Evolutionary conservation across 2,888 invertebrate species (phyloP), one percentile per base, ranked within the genome.

Genomic region (Raillietiella orientalis): DNA sequence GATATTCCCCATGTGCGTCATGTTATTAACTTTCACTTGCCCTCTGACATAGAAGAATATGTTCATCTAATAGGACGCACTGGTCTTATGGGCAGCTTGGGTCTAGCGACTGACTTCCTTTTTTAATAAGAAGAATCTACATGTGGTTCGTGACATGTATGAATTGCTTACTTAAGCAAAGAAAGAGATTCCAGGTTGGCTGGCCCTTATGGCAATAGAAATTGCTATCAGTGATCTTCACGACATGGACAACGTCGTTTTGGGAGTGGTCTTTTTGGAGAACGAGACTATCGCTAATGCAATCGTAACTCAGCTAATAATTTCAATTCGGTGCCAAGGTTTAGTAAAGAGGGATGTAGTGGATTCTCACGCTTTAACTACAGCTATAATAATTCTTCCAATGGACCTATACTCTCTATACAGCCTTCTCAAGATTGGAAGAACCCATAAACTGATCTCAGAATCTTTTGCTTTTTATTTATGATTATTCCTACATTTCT

Each of bases 1-100:
- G 96, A 96, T 53, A 96, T 99, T 47, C 90, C 93, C 2, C 87
- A 93, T 51, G 93, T 96, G 34, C 84, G 79, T 43, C 93, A 96
- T 54, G 96, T 99, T 36, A 90, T 99, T 40, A 99, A 99, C 54
- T 99, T 87, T 53, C 96, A 99, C 55, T 56, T 99, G 43, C 96
- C 96, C 25, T 75, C 74, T 24, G 90, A 93, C 49, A 84, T 96
- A 37, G 96, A 96, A 47, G 96, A 96, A 49, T 99, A 99, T 49
- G 93, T 96, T 31, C 96, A 96, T 53, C 53, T 62, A 28, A 96
- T 96, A 53, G 93, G 93, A 31, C 72, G 93, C 59, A 96, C 93
- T 16, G 93, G 96, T 28, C 74, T 96, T 44, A 93, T 93, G 66
- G 96, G 96, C 34, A 93, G 96, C 54, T 58, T 90, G 34, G 90